phyloP scores from a whole-genome alignment of 92 coral and sea anemone species.

The Porites rus region DNA sequence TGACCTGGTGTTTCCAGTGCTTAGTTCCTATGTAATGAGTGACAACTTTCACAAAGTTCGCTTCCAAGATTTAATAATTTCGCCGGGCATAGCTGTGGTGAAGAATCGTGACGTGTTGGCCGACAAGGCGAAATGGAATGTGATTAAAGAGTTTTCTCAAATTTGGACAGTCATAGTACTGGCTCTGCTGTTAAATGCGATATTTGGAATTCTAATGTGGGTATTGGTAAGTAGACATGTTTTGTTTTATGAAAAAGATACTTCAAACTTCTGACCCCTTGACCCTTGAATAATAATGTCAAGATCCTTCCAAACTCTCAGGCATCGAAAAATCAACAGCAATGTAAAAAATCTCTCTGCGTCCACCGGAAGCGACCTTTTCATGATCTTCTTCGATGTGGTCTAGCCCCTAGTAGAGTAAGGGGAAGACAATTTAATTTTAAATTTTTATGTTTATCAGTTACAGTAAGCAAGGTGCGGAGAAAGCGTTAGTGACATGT shows the following conservation, averaged over 20 bases:
- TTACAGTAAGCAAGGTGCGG: too few relatives aligned
- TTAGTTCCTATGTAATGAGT: background rate
- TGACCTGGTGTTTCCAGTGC: slow-evolving; percentile 19
- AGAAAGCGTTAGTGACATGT: too few relatives aligned
- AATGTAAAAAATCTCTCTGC: too few relatives aligned
- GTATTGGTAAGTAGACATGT: slow-evolving; percentile 14
- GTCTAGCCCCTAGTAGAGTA: too few relatives aligned
- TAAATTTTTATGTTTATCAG: too few relatives aligned
- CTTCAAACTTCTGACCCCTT: background rate
- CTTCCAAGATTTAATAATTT: background rate
- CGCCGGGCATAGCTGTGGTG: slow-evolving; percentile 38
- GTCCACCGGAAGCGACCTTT: too few relatives aligned
- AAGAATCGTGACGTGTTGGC: background rate
- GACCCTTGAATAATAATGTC: background rate
- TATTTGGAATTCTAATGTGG: slow-evolving; percentile 41
- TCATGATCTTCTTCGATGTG: too few relatives aligned
- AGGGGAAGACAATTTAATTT: too few relatives aligned
- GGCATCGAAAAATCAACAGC: too few relatives aligned
- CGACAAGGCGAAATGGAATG: slow-evolving; percentile 22
- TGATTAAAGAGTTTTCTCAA: slow-evolving; percentile 29
- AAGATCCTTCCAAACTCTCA: background rate
- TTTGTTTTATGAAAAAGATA: background rate
- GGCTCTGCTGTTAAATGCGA: slow-evolving; percentile 20
- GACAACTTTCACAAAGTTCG: background rate
- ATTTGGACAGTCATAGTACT: slow-evolving; percentile 53